A percentile compares a stretch with the other conserved stretches of the same genome.
These are phyloP conservation scores for Rhagium mordax DNA, from an alignment of 2,888 invertebrate genomes.

Conservation along the genomic window DNA sequence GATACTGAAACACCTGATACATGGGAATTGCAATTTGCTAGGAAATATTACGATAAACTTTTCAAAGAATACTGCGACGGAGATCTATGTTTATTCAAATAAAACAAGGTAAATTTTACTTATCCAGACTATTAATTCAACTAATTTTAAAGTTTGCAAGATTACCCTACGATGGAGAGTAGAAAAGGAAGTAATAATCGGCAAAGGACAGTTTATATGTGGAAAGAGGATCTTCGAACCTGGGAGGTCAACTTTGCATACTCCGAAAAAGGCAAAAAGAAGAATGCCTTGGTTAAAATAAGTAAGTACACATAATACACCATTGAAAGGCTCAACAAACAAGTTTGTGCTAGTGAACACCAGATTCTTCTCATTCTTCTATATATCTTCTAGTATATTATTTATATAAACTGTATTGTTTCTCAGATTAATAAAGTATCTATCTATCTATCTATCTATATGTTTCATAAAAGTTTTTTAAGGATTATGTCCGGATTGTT, in stretches of 20 bases:
- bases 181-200: conserved; percentile 91
- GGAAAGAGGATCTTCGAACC: conserved; percentile 83
- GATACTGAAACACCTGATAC: conserved; percentile 79
- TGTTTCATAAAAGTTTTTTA: conserved; percentile 37
- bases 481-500: conserved; percentile 94
- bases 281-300: conserved; percentile 96
- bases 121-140: conserved; percentile 12
- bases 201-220: conserved; percentile 97
- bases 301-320: conserved; percentile 79
- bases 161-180: conserved; percentile 96
- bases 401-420: too few relatives aligned
- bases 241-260: conserved; percentile 99
- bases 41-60: conserved; percentile 98
- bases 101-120: conserved; percentile 84
- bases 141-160: conserved; percentile 69
- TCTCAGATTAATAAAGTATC: too few relatives aligned
- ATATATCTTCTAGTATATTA: too few relatives aligned
- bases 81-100: conserved; percentile 91
- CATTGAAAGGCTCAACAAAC: too few relatives aligned
- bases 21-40: conserved; percentile 94
- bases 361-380: too few relatives aligned
- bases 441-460: too few relatives aligned
- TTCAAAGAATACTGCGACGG: conserved; percentile 99
- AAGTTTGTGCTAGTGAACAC: too few relatives aligned
- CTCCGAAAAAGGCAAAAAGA: conserved; percentile 86